Evolutionary conservation across 2,113 vertebrate genomes (phyloP), one percentile per base, ranked within the genome.

Genomic region (Accipiter cooperii): DNA sequence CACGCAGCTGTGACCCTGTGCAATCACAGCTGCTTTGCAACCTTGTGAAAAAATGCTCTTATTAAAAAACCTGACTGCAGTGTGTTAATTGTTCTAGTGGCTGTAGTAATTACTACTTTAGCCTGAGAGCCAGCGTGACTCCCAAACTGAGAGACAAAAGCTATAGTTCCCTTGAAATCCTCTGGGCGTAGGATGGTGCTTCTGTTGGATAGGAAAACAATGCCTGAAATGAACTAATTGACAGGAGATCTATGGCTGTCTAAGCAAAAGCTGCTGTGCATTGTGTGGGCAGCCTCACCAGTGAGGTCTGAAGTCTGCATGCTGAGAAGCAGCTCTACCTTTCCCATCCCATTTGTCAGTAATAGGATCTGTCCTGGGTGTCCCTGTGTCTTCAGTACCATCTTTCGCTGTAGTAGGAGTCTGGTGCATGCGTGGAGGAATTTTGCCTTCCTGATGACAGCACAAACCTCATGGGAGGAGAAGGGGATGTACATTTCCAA

Each of bases 161-260:
- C 55, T 58, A 13, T 68, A 61, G 52, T 81, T 94, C 46, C 57
- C n/a, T 63, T 61, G 40, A 95, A 82, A 38, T 78, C 58, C 42
- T 89, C 33, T 86, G 63, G 63, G 29, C 26, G 12, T 34, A 36
- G n/a, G 33, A 24, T 84, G 52, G 14, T 82, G 49, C 63, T 77
- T 36, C 33, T 61, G 9, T 68, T 68, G 60, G 34, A 6, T 22
- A 49, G 60, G 73, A 81, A 49, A 65, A 15, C 40, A 46, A 38
- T 52, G 57, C 34, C 44, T 76, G 6, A 90, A 84, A 51, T 57
- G 52, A 40, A 36, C 7, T 36, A 29, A 68, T 13, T 36, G 65
- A 29, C 52, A n/a, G 79, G 58, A 80, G 38, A 46, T 57, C 28
- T 42, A 0, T 0, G 0, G 13, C 55, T 61, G 8, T 54, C 68